Base-by-base conservation (phyloP, 2,797 vertebrate species). In the Syngnathus acus region DNA sequence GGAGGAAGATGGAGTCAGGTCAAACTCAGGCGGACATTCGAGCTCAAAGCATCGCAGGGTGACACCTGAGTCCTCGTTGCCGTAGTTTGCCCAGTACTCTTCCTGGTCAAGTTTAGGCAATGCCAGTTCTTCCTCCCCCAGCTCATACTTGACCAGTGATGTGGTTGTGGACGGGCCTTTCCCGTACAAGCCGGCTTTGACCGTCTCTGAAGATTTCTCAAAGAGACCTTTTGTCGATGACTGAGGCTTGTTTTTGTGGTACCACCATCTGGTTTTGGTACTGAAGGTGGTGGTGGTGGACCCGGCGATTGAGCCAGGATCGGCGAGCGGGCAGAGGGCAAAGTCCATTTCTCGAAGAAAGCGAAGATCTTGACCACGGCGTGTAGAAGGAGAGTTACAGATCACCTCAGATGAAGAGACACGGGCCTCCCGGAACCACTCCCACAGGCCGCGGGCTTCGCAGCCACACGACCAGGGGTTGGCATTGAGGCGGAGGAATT, bases 381-480 rank as follows among this genome's bases (percentile, higher is more conserved):
- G 94, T 26, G 88, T 78, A 0, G 93, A 89, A 0, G 96, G 96
- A n/a, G 92, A 93, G 54, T 93, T 82, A 6, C 96, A 98, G 39
- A 94, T 84, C 57, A 98, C 92, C 7, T 95, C 92, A 0, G 96
- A 97, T 78, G 94, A 96, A 79, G 96, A 98, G 65, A 97, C 90
- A 0, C 92, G 92, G 13, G 93, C 92, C 75, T 89, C 90, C 1
- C 92, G 93, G 90, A 98, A 98, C 94, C 95, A 99, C 71, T 94
- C 94, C 95, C 96, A 98, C 78, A 99, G 90, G 38, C 92, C 90
- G 7, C 90, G 94, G 6, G 95, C 90, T 47, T 95, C 95, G 48
- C 96, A 99, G 86, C 95, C 96, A 21, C 96, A 99, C 60, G 95
- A 91, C 96, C 96, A 98, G 50, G 96, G 96, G 84, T 98, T 98